A percentile compares a stretch with the other conserved stretches of the same genome.
These are phyloP conservation scores for Hemiprocne comata DNA, from an alignment of 2,113 vertebrate species.

Conservation along the genomic window DNA sequence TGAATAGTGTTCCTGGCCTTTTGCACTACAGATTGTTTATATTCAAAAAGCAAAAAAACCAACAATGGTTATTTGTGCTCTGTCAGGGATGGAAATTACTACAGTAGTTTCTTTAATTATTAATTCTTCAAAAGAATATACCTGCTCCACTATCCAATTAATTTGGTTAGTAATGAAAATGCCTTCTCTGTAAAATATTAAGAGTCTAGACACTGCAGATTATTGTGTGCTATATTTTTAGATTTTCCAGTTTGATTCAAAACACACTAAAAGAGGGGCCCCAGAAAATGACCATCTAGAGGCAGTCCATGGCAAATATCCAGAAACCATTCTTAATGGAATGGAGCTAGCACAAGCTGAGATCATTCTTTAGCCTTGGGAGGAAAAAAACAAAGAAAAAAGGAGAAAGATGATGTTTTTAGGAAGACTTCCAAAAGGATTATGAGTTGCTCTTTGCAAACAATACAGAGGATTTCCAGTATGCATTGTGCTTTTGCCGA, in stretches of 20 bases:
- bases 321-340: conserved; percentile 74
- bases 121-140: background rate
- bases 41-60: background rate
- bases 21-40: conserved; percentile 27
- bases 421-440: conserved; percentile 68
- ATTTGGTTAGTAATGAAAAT: conserved; percentile 39
- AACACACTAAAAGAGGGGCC: conserved; percentile 72
- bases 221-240: conserved; percentile 64
- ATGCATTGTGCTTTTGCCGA: conserved; percentile 30
- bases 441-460: conserved; percentile 58
- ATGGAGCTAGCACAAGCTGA: conserved; percentile 65
- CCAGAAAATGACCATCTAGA: conserved; percentile 72
- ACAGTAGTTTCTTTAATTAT: conserved; percentile 6
- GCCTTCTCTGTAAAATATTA: conserved; percentile 41
- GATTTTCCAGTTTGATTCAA: conserved; percentile 75
- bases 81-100: conserved; percentile 10
- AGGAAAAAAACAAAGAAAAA: background rate
- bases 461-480: conserved; percentile 65
- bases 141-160: conserved; percentile 31
- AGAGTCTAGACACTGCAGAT: conserved; percentile 55
- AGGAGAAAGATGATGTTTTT: conserved; percentile 10
- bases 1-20: conserved; percentile 25
- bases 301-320: conserved; percentile 73
- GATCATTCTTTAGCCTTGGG: conserved; percentile 61
- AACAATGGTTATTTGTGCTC: background rate